Conservation (phyloP, 2,797 vertebrate species). For the Lacerta viridis region DNA sequence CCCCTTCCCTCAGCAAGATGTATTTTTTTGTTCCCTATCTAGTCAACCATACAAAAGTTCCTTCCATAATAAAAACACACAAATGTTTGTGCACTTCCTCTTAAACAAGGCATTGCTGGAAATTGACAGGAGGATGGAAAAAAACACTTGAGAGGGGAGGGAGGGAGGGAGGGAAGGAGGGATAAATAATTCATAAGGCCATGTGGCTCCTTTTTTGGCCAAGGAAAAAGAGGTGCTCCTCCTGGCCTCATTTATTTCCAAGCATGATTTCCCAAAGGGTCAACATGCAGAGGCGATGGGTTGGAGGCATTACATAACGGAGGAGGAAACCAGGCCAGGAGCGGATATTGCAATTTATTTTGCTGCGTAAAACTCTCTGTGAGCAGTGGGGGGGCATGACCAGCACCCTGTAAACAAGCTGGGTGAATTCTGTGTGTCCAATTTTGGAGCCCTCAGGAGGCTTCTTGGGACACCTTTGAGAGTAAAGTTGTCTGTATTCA, state of each 20-base stretch:
- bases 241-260: constrained; percentile 3
- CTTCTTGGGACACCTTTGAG: no score
- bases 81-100: constrained; percentile 20
- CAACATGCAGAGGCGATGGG: not conserved
- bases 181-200: not conserved
- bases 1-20: not conserved
- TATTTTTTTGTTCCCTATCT: not conserved
- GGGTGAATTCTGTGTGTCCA: not conserved
- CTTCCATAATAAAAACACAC: not conserved
- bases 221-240: not conserved
- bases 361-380: not conserved
- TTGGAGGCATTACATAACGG: not conserved
- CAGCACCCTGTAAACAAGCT: not conserved
- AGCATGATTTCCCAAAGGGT: constrained; percentile 35
- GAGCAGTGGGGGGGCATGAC: not conserved
- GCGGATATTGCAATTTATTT: constrained; percentile 4
- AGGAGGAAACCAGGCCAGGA: constrained; percentile 56
- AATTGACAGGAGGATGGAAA: constrained; percentile 47
- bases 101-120: constrained; percentile 57
- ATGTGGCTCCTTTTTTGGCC: not conserved
- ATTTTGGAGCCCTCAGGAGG: no score
- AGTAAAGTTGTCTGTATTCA: no score
- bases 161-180: not conserved
- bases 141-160: not conserved
- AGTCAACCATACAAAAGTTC: not conserved